Evolutionary conservation across 2,113 vertebrate genomes (phyloP).

Genomic region (Ranitomeya imitator): DNA sequence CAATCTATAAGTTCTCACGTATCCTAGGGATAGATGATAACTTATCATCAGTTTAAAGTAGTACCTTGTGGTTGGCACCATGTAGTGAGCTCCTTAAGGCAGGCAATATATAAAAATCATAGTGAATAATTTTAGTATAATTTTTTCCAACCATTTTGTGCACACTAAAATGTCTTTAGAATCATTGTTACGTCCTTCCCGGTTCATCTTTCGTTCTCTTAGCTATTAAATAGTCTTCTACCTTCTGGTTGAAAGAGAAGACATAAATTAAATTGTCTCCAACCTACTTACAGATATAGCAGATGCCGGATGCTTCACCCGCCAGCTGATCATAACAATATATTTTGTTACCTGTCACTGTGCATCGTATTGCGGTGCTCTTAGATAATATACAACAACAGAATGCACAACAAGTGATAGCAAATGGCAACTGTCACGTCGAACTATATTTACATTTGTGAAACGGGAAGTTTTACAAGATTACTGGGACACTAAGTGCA

Average conservation of each 20-base stretch:
- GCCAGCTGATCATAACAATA: neutral
- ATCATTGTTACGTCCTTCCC: neutral
- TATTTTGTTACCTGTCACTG: conserved; percentile 4
- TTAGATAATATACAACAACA: neutral
- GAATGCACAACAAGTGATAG: neutral
- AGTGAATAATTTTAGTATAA: too few species aligned
- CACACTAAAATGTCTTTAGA: neutral
- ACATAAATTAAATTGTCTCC: neutral
- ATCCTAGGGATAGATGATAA: too few species aligned
- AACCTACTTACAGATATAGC: neutral
- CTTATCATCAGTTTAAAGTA: too few species aligned
- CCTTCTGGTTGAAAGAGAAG: neutral
- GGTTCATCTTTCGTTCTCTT: neutral
- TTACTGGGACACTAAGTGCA: neutral
- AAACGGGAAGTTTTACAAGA: neutral
- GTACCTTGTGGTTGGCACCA: too few species aligned
- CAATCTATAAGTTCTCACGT: too few species aligned
- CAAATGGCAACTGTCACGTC: neutral
- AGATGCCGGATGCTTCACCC: neutral
- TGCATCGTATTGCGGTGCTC: neutral
- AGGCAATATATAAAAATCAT: neutral
- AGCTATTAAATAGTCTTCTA: neutral
- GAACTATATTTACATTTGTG: neutral
- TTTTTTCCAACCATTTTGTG: neutral
- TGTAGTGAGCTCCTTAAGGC: too few species aligned